Conservation (phyloP, 2,113 vertebrate species). For the Delphinapterus leucas region DNA sequence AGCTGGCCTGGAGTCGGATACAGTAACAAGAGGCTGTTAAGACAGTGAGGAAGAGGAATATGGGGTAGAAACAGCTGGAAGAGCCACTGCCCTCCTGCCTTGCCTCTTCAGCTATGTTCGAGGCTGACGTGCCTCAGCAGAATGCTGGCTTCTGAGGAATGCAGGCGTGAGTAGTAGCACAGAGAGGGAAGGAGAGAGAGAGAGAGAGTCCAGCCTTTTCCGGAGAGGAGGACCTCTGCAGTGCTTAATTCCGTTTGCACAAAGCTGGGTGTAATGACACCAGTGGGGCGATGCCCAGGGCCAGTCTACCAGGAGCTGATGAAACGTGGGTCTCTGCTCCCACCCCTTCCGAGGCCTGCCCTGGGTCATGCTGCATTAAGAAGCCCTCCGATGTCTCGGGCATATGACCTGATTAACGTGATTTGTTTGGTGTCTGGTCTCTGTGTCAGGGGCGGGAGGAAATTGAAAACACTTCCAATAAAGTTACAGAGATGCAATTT, state of each 20-base stretch:
- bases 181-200: background rate
- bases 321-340: accelerated
- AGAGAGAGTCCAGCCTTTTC: background rate
- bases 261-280: accelerated
- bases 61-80: accelerated
- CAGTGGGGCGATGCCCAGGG: background rate
- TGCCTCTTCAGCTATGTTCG: too few species aligned
- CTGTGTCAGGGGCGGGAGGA: background rate
- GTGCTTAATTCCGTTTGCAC: background rate
- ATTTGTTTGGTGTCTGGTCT: background rate
- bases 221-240: accelerated
- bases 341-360: too few species aligned
- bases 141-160: background rate
- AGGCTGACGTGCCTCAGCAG: background rate
- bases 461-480: background rate
- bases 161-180: accelerated
- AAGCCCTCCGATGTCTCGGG: background rate
- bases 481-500: background rate
- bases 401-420: background rate
- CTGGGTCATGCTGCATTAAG: background rate
- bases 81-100: background rate
- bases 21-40: background rate
- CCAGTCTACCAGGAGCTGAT: background rate
- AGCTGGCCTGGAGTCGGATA: background rate
- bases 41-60: background rate